phyloP scores from a whole-genome alignment of 92 coral and sea anemone species.

The Paragorgia papillata region DNA sequence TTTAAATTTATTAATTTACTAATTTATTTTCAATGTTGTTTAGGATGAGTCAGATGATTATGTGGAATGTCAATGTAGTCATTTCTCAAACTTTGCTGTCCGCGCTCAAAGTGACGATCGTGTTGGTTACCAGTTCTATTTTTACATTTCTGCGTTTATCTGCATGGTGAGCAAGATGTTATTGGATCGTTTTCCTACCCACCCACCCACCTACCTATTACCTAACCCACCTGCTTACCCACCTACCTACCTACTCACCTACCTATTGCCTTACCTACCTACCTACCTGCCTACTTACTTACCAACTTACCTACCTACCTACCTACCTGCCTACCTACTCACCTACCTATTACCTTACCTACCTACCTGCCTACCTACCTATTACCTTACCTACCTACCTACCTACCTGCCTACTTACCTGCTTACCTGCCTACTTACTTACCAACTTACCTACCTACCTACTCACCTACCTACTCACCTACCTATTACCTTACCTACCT shows the following conservation, averaged over 20 bases:
- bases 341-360: no score
- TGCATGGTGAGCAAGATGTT: conserved; percentile 74
- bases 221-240: neutral
- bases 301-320: no score
- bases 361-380: no score
- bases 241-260: neutral
- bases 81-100: conserved; percentile 86
- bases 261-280: neutral
- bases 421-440: no score
- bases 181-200: neutral
- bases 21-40: no score
- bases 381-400: no score
- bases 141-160: conserved; percentile 82
- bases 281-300: neutral
- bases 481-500: no score
- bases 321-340: no score
- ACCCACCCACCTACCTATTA: neutral
- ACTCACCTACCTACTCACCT: no score
- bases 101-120: conserved; percentile 92
- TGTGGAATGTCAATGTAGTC: conserved; percentile 91
- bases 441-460: no score
- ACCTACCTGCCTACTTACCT: no score
- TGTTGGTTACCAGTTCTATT: conserved; percentile 72
- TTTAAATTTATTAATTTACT: no score
- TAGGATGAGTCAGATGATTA: conserved; percentile 83